Evolutionary conservation across 2,113 vertebrate species (phyloP).

Genomic region (Indri indri): DNA sequence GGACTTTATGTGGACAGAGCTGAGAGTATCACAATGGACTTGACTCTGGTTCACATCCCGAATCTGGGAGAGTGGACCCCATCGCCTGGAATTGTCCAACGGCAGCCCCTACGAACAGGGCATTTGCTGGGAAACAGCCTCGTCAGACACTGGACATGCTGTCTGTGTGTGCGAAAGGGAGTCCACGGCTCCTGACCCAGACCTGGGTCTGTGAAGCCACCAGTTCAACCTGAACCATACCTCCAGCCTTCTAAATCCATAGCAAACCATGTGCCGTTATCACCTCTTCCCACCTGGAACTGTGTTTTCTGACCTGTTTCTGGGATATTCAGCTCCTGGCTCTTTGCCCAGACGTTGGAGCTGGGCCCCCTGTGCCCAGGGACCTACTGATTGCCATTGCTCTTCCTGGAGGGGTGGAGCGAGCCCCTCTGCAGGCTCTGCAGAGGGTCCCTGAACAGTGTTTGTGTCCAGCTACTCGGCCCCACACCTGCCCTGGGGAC

Average conservation of each 20-base stretch:
- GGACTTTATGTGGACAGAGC: too few relatives aligned
- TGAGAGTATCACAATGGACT: fast-evolving
- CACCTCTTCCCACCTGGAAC: neutral
- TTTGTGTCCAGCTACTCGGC: neutral
- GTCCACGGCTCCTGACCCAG: neutral
- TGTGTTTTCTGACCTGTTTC: neutral
- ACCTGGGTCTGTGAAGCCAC: neutral
- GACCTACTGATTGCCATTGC: fast-evolving
- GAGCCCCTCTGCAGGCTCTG: fast-evolving
- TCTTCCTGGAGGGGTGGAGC: neutral
- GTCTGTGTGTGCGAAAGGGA: too few relatives aligned
- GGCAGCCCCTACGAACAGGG: fast-evolving
- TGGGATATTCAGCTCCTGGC: neutral
- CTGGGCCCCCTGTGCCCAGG: neutral
- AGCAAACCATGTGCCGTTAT: neutral
- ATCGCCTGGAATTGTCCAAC: neutral
- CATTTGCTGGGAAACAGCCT: neutral
- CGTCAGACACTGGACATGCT: fast-evolving
- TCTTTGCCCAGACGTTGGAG: neutral
- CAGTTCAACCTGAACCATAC: fast-evolving
- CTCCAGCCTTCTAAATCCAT: neutral
- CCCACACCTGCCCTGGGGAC: neutral
- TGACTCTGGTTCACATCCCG: neutral
- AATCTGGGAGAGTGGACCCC: neutral
- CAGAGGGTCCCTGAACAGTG: neutral